Evolutionary conservation across 2,888 invertebrate genomes (phyloP).

Genomic region (Nomada lathburiana): DNA sequence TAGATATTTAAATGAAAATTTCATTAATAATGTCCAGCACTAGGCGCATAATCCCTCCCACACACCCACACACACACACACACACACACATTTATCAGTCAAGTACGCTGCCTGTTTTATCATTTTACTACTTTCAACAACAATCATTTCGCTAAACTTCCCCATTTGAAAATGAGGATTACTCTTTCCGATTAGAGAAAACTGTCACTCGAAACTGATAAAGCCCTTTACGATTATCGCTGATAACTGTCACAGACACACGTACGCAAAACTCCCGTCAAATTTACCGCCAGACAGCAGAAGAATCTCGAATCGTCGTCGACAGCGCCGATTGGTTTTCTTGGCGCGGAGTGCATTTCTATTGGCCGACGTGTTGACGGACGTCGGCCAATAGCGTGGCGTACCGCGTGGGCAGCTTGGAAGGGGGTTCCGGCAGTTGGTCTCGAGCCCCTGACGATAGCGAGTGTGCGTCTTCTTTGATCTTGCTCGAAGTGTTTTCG

Average conservation of each 20-base stretch:
- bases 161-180: too few relatives aligned
- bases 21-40: too few relatives aligned
- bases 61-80: too few relatives aligned
- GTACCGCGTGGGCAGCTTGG: conserved; percentile 61
- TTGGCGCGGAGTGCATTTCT: conserved; percentile 29
- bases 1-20: too few relatives aligned
- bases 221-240: too few relatives aligned
- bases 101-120: too few relatives aligned
- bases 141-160: too few relatives aligned
- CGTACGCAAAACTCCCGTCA: conserved; percentile 32
- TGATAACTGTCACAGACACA: background rate
- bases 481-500: conserved; percentile 51
- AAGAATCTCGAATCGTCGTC: conserved; percentile 46
- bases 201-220: too few relatives aligned
- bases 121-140: too few relatives aligned
- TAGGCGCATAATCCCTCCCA: too few relatives aligned
- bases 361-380: conserved; percentile 55
- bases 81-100: too few relatives aligned
- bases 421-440: conserved; percentile 77
- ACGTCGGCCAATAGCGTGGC: conserved; percentile 66
- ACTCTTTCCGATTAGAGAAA: too few relatives aligned
- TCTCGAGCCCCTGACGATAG: conserved; percentile 64
- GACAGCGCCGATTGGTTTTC: conserved; percentile 62
- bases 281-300: conserved; percentile 66
- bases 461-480: conserved; percentile 54